Base-by-base conservation (phyloP, 2,797 vertebrate species). In the Pyrocephalus nanus region DNA sequence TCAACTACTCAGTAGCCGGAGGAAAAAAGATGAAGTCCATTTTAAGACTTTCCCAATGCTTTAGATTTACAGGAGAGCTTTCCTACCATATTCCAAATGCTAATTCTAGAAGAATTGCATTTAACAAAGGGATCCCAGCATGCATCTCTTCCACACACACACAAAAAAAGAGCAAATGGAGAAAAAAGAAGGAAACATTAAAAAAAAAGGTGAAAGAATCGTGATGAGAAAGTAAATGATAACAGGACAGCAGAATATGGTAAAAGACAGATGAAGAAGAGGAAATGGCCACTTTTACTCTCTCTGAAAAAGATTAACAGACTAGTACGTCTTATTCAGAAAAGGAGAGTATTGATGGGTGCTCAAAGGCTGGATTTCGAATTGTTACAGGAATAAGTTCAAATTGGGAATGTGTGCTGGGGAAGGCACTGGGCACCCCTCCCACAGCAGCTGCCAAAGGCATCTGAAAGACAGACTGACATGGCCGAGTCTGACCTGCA, bases 401-500 rank as follows among this genome's bases (percentile, higher is more conserved):
- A 18, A n/a, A 57, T 0, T 32, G 34, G 72, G 34, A 38, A 21
- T 1, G 30, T 7, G 48, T 53, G 47, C 76, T 57, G 66, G 57
- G 38, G 36, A 51, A 70, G 58, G 82, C 36, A 25, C 42, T 16
- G 27, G 50, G 17, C 64, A 25, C 5, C 38, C 47, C 60, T 55
- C 15, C 7, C n/a, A 27, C 32, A 29, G 64, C 48, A 66, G 9
- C 70, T n/a, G 18, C 27, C 40, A 1, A 9, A 61, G 40, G 34
- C 17, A 1, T 2, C 5, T 5, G 1, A 13, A 18, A 32, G 66
- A 50, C 25, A 8, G 27, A 36, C 45, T 26, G n/a, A 3, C 32
- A 5, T 1, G 21, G 51, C 85, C 0, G 17, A 42, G 21, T 6
- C 25, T 51, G 51, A 3, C 9, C 6, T 5, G 11, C n/a, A 9